These are phyloP conservation scores for Peromyscus melanophrys DNA, from an alignment of 2,797 vertebrate species.

Conservation along the genomic window DNA sequence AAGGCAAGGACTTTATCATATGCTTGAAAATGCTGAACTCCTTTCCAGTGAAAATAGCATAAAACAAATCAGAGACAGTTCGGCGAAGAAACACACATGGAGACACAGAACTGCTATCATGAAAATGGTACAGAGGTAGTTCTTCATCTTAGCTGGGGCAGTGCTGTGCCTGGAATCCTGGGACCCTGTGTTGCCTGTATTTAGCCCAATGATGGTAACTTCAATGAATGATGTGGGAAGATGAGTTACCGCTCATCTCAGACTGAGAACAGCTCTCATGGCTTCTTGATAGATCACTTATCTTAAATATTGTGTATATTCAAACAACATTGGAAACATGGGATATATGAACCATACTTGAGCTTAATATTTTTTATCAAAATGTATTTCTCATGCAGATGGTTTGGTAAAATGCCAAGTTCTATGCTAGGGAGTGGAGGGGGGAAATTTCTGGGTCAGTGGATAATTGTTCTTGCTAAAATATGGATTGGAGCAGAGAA, in stretches of 20 bases:
- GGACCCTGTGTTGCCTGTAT: not conserved
- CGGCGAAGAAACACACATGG: not conserved
- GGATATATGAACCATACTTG: not conserved
- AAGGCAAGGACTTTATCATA: conserved; percentile 64
- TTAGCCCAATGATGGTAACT: not conserved
- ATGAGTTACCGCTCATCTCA: not conserved
- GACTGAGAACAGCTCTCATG: not conserved
- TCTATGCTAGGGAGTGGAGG: not conserved
- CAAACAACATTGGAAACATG: not conserved
- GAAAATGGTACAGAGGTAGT: not conserved
- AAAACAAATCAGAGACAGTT: conserved; percentile 37
- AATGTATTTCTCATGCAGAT: conserved; percentile 9
- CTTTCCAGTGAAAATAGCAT: conserved; percentile 26
- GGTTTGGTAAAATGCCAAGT: not conserved
- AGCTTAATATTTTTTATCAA: conserved; percentile 19
- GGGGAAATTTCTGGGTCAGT: not conserved
- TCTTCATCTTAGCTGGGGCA: fast-evolving
- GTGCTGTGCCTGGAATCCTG: not conserved
- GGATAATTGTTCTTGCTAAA: not conserved
- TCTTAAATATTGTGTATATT: not conserved
- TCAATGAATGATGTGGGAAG: not conserved
- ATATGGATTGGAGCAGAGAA: conserved; percentile 21
- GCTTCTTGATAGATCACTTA: not conserved
- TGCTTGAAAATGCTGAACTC: conserved; percentile 52
- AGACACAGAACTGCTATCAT: not conserved